phyloP scores from a whole-genome alignment of 2,888 invertebrate genomes.

The Arctia plantaginis region DNA sequence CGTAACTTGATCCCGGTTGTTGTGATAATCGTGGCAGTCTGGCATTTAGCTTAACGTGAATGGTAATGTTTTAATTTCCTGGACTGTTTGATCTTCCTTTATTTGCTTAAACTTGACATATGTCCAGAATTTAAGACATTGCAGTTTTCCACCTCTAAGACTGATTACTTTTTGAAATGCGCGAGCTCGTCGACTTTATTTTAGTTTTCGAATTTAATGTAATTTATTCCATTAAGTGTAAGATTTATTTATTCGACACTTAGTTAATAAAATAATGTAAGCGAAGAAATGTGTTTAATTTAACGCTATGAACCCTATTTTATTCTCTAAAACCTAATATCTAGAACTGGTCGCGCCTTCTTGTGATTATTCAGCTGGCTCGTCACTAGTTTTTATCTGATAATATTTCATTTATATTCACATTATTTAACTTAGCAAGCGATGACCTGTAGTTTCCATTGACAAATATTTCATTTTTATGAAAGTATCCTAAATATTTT shows the following conservation, averaged over 20 bases:
- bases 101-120: slow-evolving; percentile 44
- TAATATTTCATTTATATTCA: not conserved
- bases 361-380: not conserved
- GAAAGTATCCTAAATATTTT: not conserved
- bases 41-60: slow-evolving; percentile 78
- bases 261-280: slow-evolving; percentile 67
- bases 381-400: not conserved
- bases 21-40: slow-evolving; percentile 75
- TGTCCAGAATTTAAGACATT: slow-evolving; percentile 71
- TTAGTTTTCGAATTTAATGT: slow-evolving; percentile 57
- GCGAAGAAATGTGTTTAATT: slow-evolving; percentile 51
- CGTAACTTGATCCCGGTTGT: slow-evolving; percentile 75
- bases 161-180: slow-evolving; percentile 73
- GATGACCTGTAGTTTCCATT: too few relatives aligned
- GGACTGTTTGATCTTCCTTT: slow-evolving; percentile 56
- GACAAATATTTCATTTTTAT: too few relatives aligned
- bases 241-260: slow-evolving; percentile 84
- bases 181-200: slow-evolving; percentile 85
- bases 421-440: too few relatives aligned
- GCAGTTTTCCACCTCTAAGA: slow-evolving; percentile 69
- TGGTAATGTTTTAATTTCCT: slow-evolving; percentile 76
- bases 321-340: not conserved
- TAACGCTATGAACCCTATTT: not conserved
- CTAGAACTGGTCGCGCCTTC: rapidly evolving
- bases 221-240: slow-evolving; percentile 77